Percentiles rank a stretch among this genome's conserved stretches.
phyloP scores from a whole-genome alignment of 1,140 invertebrate genomes.

The Choristoneura fumiferana region DNA sequence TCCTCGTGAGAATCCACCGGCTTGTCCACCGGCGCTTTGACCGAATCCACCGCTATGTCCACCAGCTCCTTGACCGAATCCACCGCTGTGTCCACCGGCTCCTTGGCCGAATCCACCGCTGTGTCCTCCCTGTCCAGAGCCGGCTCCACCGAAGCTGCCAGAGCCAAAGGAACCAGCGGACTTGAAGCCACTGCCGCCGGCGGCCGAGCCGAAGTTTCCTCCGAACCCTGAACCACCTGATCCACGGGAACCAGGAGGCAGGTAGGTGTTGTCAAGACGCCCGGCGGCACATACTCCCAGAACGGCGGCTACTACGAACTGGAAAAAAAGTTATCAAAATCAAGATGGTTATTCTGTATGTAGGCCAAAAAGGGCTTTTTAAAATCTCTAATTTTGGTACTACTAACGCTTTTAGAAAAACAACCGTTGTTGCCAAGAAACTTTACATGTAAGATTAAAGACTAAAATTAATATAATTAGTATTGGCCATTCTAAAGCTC shows the following conservation, averaged over 20 bases:
- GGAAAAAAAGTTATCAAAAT: conserved; percentile 27
- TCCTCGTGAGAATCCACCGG: conserved; percentile 24
- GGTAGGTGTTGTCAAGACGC: conserved; percentile 81
- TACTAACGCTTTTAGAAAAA: too few relatives aligned
- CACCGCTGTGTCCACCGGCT: conserved; percentile 39
- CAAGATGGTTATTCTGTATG: too few relatives aligned
- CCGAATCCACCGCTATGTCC: conserved; percentile 41
- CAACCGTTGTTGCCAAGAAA: too few relatives aligned
- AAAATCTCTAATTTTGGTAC: too few relatives aligned
- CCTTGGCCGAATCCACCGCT: conserved; percentile 45
- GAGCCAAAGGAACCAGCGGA: conserved; percentile 23
- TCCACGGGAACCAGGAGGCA: conserved; percentile 77
- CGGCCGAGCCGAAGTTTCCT: conserved; percentile 47
- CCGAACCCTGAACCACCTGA: conserved; percentile 32
- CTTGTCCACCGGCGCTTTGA: conserved; percentile 26
- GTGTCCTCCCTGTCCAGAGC: conserved; percentile 29
- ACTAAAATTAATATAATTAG: too few relatives aligned
- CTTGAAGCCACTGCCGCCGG: conserved; percentile 21
- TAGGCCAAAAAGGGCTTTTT: too few relatives aligned
- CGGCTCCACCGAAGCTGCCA: conserved; percentile 22
- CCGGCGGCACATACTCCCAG: conserved; percentile 68
- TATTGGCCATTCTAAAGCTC: too few relatives aligned
- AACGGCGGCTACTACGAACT: conserved; percentile 65
- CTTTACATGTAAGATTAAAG: too few relatives aligned
- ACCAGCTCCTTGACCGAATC: background rate